phyloP scores from a whole-genome alignment of 2,113 vertebrate genomes.

The Aix galericulata region DNA sequence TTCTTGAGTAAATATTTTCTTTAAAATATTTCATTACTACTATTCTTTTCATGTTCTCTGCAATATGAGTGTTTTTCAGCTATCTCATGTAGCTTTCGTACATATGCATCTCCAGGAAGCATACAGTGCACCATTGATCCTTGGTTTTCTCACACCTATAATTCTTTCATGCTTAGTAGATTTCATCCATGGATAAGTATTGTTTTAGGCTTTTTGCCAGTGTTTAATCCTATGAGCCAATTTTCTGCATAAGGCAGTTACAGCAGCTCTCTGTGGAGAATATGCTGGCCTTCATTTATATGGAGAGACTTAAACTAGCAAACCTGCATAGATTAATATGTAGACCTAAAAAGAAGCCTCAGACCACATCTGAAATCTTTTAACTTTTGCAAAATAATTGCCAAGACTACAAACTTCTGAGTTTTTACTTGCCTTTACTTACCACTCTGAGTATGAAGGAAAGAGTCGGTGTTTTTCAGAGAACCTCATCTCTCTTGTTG shows the following conservation, averaged over 20 bases:
- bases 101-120: not conserved
- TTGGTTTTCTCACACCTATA: conserved; percentile 11
- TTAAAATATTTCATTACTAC: conserved; percentile 1
- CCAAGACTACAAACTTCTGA: not conserved
- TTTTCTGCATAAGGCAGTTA: not conserved
- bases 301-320: not conserved
- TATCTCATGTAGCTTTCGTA: not conserved
- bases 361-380: not conserved
- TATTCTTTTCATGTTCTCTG: not conserved
- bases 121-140: not conserved
- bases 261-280: conserved; percentile 5
- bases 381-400: not conserved
- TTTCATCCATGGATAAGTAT: conserved; percentile 27
- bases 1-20: conserved; percentile 25
- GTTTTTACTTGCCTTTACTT: not conserved
- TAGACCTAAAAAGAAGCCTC: not conserved
- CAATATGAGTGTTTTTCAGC: not conserved
- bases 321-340: not conserved
- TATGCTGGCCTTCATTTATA: not conserved
- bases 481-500: not conserved
- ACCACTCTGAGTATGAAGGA: not conserved
- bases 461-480: not conserved
- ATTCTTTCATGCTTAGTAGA: conserved; percentile 13
- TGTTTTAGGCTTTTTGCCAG: conserved; percentile 51
- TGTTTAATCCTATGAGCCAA: not conserved